Evolutionary conservation across 2,888 invertebrate species (phyloP).

Genomic region (Carterocephalus palaemon): DNA sequence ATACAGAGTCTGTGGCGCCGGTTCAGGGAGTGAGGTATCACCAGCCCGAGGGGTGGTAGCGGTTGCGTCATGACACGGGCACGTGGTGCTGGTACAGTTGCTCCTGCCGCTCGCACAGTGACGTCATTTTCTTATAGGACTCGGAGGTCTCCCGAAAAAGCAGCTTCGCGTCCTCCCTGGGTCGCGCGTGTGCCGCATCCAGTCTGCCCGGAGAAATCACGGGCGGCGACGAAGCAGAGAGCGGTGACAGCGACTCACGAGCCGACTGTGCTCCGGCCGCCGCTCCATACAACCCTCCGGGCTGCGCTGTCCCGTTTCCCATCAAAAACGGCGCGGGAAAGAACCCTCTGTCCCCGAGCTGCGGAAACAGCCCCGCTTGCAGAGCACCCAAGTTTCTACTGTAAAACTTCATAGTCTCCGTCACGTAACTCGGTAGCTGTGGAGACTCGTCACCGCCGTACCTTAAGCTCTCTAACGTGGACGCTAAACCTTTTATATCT

Average conservation of each 20-base stretch:
- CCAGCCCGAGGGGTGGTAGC: constrained; percentile 58
- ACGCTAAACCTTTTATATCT: constrained; percentile 82
- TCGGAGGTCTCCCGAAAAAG: constrained; percentile 77
- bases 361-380: constrained; percentile 68
- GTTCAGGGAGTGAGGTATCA: constrained; percentile 57
- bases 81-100: constrained; percentile 77
- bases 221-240: constrained; percentile 71
- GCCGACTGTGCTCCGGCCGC: constrained; percentile 63
- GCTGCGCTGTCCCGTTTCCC: constrained; percentile 59
- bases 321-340: constrained; percentile 69
- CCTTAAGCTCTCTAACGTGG: constrained; percentile 82
- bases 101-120: constrained; percentile 74
- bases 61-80: constrained; percentile 75
- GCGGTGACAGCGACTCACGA: constrained; percentile 68
- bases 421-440: constrained; percentile 66
- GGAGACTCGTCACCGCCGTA: constrained; percentile 68
- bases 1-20: constrained; percentile 62
- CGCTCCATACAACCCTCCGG: constrained; percentile 60
- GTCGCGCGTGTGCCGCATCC: constrained; percentile 66
- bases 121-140: constrained; percentile 76
- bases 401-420: constrained; percentile 75
- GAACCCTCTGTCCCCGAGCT: constrained; percentile 64
- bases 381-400: constrained; percentile 67
- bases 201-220: constrained; percentile 70
- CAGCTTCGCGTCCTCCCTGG: constrained; percentile 68